Conservation (phyloP, 2,888 invertebrate species). For the Xestia xanthographa region DNA sequence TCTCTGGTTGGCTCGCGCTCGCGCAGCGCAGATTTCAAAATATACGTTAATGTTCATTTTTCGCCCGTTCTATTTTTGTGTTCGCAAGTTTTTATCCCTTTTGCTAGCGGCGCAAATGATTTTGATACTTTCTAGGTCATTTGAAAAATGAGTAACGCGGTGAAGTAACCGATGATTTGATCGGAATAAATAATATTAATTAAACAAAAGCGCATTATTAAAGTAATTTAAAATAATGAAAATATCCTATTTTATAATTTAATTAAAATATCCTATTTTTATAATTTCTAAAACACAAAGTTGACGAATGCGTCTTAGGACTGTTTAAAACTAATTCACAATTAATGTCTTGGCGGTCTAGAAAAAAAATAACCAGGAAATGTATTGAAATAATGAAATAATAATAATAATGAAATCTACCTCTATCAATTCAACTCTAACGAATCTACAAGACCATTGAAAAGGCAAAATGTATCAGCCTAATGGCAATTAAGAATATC, state of each 20-base stretch:
- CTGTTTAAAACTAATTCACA: background rate
- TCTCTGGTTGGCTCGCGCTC: slow-evolving; percentile 76
- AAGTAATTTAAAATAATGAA: background rate
- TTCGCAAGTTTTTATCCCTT: slow-evolving; percentile 86
- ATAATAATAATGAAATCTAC: too few relatives aligned
- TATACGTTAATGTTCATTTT: slow-evolving; percentile 85
- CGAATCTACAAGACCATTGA: background rate
- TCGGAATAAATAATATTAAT: too few relatives aligned
- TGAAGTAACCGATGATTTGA: background rate
- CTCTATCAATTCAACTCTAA: background rate
- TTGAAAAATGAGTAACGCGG: slow-evolving; percentile 16
- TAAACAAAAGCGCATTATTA: background rate
- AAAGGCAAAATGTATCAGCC: slow-evolving; percentile 23
- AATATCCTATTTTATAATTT: too few relatives aligned
- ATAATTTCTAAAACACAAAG: background rate
- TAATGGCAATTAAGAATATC: slow-evolving; percentile 51
- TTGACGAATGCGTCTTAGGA: background rate
- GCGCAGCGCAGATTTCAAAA: slow-evolving; percentile 74
- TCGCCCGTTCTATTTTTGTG: slow-evolving; percentile 88
- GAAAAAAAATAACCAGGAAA: background rate
- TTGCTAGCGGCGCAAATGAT: slow-evolving; percentile 59
- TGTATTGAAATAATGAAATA: too few relatives aligned
- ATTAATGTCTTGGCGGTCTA: background rate
- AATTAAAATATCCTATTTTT: background rate
- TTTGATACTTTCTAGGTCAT: slow-evolving; percentile 82